These are phyloP conservation scores for Metallyticus violacea DNA, from an alignment of 2,888 invertebrate genomes.

Conservation along the genomic window DNA sequence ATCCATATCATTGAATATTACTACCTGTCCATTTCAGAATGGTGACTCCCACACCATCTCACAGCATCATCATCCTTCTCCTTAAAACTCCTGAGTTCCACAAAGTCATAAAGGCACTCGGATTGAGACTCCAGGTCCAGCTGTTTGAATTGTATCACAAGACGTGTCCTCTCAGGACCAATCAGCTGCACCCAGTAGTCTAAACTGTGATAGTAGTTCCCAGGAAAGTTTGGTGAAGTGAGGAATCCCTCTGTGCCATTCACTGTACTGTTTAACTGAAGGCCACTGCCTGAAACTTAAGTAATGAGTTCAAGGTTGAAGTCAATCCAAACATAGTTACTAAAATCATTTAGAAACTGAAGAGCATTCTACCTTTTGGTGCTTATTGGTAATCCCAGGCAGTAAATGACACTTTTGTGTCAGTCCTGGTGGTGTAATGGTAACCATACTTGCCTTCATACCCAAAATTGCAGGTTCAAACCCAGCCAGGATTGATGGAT, in stretches of 20 bases:
- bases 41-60: constrained; percentile 56
- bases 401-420: too few relatives aligned
- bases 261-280: constrained; percentile 61
- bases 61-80: constrained; percentile 37
- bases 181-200: constrained; percentile 66
- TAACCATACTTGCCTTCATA: too few relatives aligned
- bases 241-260: constrained; percentile 63
- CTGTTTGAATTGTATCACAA: constrained; percentile 65
- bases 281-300: constrained; percentile 45
- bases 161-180: constrained; percentile 63
- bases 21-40: constrained; percentile 51
- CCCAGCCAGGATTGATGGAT: too few relatives aligned
- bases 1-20: too few relatives aligned
- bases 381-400: neutral
- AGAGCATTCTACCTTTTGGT: too few relatives aligned
- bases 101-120: constrained; percentile 76
- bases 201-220: constrained; percentile 67
- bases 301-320: neutral
- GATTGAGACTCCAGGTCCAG: constrained; percentile 73
- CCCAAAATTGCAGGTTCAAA: too few relatives aligned
- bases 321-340: neutral
- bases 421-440: too few relatives aligned
- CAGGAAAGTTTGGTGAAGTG: constrained; percentile 68
- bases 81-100: constrained; percentile 56
- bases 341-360: too few relatives aligned